Percentiles rank a stretch among this genome's conserved stretches.
These are phyloP conservation scores for Chionis minor DNA, from an alignment of 2,113 vertebrate species.

Conservation along the genomic window DNA sequence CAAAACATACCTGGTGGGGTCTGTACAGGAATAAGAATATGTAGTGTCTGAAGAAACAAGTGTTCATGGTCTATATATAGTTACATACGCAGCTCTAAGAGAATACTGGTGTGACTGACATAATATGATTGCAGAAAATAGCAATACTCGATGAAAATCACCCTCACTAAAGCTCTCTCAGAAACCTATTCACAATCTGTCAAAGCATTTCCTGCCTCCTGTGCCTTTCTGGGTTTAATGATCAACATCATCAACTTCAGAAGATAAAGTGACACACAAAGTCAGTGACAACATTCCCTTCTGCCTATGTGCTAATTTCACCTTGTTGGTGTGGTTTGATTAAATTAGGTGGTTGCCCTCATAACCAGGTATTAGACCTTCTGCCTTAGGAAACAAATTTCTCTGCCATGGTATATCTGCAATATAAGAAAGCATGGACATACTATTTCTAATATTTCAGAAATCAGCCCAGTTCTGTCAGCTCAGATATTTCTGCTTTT, in stretches of 20 bases:
- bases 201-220: background rate
- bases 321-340: fast-evolving
- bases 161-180: background rate
- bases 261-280: fast-evolving
- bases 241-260: background rate
- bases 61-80: background rate
- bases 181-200: background rate
- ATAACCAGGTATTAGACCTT: background rate
- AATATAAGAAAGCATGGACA: background rate
- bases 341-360: background rate
- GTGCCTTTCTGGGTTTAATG: background rate
- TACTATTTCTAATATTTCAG: background rate
- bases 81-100: background rate
- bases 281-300: background rate
- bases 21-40: background rate
- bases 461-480: background rate
- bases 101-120: background rate
- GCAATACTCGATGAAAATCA: background rate
- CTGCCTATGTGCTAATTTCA: background rate
- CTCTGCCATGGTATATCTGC: background rate
- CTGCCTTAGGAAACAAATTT: background rate
- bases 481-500: background rate
- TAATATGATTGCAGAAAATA: background rate
- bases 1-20: background rate
- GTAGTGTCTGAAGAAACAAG: background rate